Evolutionary conservation across 2,797 vertebrate genomes (phyloP).

Genomic region (Anabacerthia variegaticeps): DNA sequence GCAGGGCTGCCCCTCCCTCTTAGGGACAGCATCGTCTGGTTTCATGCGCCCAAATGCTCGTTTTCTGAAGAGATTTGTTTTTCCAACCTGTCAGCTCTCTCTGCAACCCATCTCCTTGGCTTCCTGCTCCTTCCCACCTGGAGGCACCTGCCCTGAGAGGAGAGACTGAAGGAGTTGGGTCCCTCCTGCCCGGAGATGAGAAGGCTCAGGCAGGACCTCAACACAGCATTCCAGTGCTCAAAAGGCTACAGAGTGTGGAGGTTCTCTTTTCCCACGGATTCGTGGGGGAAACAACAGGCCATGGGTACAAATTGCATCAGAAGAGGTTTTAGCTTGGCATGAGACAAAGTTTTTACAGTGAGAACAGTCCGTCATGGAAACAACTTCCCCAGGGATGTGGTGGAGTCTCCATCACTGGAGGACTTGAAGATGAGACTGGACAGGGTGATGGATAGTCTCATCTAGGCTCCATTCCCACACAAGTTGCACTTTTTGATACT

Average conservation of each 20-base stretch:
- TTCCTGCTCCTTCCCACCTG: not conserved
- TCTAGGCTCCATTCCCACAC: fast-evolving
- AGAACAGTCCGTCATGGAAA: not conserved
- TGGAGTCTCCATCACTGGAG: not conserved
- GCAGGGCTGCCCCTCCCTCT: not conserved
- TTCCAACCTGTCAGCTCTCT: fast-evolving
- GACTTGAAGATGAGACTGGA: not conserved
- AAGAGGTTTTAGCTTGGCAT: not conserved
- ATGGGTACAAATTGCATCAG: fast-evolving
- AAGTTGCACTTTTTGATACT: not conserved
- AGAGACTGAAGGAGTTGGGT: not conserved
- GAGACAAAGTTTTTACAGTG: not conserved
- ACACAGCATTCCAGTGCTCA: not conserved
- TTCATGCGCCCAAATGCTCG: fast-evolving
- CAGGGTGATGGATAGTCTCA: not conserved
- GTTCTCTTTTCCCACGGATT: not conserved
- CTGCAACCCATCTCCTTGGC: not conserved
- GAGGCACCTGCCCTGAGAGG: not conserved
- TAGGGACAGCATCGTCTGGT: fast-evolving
- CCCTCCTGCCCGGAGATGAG: not conserved
- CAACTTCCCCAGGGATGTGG: not conserved
- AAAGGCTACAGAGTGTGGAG: not conserved
- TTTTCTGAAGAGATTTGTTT: fast-evolving
- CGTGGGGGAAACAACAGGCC: not conserved
- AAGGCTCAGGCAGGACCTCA: not conserved